Evolutionary conservation across 53 echinoderm and acorn worm species (phyloP).

Genomic region (Apostichopus leukothele): DNA sequence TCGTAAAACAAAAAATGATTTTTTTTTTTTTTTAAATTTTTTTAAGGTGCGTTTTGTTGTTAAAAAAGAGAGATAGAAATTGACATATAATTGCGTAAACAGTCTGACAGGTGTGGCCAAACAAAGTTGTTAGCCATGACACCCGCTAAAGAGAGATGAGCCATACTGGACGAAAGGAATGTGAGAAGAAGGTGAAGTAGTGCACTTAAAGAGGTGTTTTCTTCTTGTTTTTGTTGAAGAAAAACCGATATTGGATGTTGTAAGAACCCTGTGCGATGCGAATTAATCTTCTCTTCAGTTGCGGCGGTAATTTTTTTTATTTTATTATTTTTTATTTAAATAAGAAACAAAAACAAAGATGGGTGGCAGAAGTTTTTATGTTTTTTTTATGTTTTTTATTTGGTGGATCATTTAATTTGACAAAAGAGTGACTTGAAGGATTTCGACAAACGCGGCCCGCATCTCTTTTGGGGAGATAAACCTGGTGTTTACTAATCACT

Average conservation of each 20-base stretch:
- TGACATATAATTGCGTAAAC: conserved; percentile 43
- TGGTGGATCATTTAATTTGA: not conserved
- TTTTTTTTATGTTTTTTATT: too few relatives aligned
- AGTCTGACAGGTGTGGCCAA: conserved; percentile 41
- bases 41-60: conserved; percentile 22
- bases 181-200: not conserved
- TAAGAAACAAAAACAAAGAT: too few relatives aligned
- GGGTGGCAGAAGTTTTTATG: too few relatives aligned
- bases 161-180: not conserved
- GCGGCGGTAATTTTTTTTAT: too few relatives aligned
- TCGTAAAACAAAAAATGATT: conserved; percentile 4
- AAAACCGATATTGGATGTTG: too few relatives aligned
- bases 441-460: not conserved
- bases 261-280: too few relatives aligned
- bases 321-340: too few relatives aligned
- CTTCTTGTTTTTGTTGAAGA: too few relatives aligned
- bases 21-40: not conserved
- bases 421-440: not conserved
- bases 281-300: too few relatives aligned
- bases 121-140: not conserved
- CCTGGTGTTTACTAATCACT: too few relatives aligned
- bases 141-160: not conserved
- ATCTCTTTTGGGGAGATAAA: too few relatives aligned
- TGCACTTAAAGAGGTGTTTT: too few relatives aligned
- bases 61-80: not conserved